Conservation (phyloP, 2,888 invertebrate genomes). For the Cataglyphis rosenhaueri region DNA sequence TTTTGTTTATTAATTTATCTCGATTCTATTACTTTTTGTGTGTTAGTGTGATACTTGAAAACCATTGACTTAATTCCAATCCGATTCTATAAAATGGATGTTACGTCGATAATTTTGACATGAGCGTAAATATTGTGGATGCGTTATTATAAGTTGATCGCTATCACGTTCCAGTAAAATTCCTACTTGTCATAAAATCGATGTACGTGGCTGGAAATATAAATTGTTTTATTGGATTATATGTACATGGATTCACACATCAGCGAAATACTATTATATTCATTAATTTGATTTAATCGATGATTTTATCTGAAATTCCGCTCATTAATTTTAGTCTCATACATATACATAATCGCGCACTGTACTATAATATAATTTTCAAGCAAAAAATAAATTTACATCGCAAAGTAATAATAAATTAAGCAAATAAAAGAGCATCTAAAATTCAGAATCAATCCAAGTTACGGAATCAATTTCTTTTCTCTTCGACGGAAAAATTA, state of each 20-base stretch:
- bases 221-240: constrained; percentile 13
- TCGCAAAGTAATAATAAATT: not conserved
- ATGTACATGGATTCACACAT: not conserved
- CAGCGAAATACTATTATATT: not conserved
- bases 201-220: not conserved
- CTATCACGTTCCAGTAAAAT: not conserved
- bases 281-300: not conserved
- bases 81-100: not conserved
- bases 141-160: constrained; percentile 18
- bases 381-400: not conserved
- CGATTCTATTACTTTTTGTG: not conserved
- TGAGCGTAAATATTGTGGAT: not conserved
- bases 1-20: not conserved
- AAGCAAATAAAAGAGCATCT: not conserved
- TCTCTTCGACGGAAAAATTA: constrained; percentile 3
- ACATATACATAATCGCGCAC: not conserved
- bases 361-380: not conserved
- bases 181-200: constrained; percentile 8
- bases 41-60: not conserved
- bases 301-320: not conserved
- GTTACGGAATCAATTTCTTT: not conserved
- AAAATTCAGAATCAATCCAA: not conserved
- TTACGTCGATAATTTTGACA: not conserved
- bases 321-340: not conserved
- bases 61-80: constrained; percentile 22